Base-by-base conservation (phyloP, 1,140 invertebrate species). In the Drosophila neocordata region DNA sequence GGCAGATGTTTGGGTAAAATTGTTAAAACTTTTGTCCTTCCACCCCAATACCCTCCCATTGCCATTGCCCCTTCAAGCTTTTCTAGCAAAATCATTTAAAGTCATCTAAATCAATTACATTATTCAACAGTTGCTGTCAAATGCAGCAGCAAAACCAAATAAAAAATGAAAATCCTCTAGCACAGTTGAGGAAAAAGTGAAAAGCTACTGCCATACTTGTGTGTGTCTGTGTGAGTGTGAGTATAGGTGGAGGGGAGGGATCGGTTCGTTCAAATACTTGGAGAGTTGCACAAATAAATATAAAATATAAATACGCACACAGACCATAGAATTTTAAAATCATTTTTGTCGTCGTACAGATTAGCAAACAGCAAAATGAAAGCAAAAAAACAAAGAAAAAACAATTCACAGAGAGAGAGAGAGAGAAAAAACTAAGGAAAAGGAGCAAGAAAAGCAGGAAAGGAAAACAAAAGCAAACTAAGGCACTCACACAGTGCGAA, bases 11-110 rank as follows among this genome's bases (percentile, higher is more conserved):
- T 5, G 27, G 41, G 41, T 63, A 60, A 68, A 73, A 70, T 64
- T 85, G 64, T 71, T 85, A 80, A 84, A 87, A 70, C 78, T 87
- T 81, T 81, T 71, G 73, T 58, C 53, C 15, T n/a, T n/a, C n/a
- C n/a, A n/a, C n/a, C 34, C 8, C 34, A 35, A 9, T 24, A 35
- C 34, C 34, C 34, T 3, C 34, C 34, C 34, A 9, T 12, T 1
- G 9, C 34, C 34, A 35, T 11, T 1, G 4, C 13, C 22, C 13
- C 15, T 44, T 51, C 22, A 11, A 7, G 6, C 13, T 11, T 15
- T 15, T 61, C 59, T 4, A 20, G 41, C 22, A 44, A 69, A 76
- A 77, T 80, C 73, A 73, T 70, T 74, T 71, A 62, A 77, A 64
- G 58, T 74, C 61, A 65, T 69, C 58, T 51, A 58, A 81, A 84